phyloP scores from a whole-genome alignment of 1,140 invertebrate genomes.

The Drosophila persimilis region DNA sequence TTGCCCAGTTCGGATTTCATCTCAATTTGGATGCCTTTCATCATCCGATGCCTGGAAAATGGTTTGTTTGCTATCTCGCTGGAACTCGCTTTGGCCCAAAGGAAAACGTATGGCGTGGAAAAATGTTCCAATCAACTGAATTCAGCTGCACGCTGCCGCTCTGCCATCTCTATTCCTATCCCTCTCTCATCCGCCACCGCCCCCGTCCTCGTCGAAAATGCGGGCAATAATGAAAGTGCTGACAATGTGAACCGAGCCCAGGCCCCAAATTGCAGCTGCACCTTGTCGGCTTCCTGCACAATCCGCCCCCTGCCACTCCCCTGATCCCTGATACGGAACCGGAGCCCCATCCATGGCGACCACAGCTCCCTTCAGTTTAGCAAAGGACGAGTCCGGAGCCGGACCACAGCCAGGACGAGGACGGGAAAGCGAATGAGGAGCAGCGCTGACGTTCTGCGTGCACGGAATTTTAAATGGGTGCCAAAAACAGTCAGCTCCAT shows the following conservation, averaged over 20 bases:
- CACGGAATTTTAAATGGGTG: slow-evolving; percentile 63
- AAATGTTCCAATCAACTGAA: slow-evolving; percentile 53
- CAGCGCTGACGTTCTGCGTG: slow-evolving; percentile 42
- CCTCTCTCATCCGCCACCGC: neutral
- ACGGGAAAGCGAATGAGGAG: slow-evolving; percentile 7
- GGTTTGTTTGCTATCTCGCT: slow-evolving; percentile 34
- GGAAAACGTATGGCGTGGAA: slow-evolving; percentile 14
- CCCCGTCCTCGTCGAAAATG: slow-evolving; percentile 33
- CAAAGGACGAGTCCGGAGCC: slow-evolving; percentile 17
- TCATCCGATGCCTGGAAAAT: slow-evolving; percentile 14
- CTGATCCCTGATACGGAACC: too few species aligned
- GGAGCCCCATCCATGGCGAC: slow-evolving; percentile 14
- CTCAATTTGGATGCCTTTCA: slow-evolving; percentile 11
- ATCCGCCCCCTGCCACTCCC: neutral
- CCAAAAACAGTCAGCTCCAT: slow-evolving; percentile 55
- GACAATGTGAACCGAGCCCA: slow-evolving; percentile 52
- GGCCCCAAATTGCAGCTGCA: slow-evolving; percentile 59
- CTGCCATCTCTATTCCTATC: neutral
- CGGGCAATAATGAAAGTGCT: slow-evolving; percentile 67
- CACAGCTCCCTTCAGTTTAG: slow-evolving; percentile 41
- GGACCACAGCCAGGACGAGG: slow-evolving; percentile 6
- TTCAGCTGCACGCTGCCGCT: slow-evolving; percentile 32
- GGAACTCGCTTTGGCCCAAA: slow-evolving; percentile 7
- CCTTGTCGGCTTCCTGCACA: slow-evolving; percentile 15
- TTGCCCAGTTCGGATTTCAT: neutral